phyloP scores from a whole-genome alignment of 2,113 vertebrate genomes.

The Aramus guarauna region DNA sequence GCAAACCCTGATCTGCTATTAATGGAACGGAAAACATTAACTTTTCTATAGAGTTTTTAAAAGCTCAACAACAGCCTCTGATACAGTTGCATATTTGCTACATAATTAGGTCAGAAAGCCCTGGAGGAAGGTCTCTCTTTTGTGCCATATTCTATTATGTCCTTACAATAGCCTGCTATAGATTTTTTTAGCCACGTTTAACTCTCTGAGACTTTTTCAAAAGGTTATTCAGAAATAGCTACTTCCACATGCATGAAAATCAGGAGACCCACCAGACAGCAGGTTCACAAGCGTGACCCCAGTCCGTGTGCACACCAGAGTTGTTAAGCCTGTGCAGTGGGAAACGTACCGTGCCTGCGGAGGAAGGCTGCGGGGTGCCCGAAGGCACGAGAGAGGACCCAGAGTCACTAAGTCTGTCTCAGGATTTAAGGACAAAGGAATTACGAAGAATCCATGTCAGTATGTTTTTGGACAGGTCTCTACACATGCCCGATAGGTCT shows the following conservation, averaged over 20 bases:
- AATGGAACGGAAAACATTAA: background rate
- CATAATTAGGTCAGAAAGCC: background rate
- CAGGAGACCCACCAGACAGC: background rate
- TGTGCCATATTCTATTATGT: background rate
- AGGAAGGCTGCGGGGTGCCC: background rate
- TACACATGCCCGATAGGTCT: background rate
- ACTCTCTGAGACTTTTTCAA: background rate
- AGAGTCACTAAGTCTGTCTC: background rate
- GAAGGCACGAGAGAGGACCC: background rate
- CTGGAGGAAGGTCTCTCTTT: background rate
- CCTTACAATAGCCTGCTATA: background rate
- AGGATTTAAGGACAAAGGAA: background rate
- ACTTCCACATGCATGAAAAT: background rate
- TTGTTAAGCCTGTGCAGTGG: too few relatives aligned
- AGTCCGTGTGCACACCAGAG: accelerated
- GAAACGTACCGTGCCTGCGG: accelerated
- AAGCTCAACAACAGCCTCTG: background rate
- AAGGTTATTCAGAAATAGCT: background rate
- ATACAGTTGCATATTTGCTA: background rate
- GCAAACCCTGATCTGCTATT: background rate
- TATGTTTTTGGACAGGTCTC: background rate
- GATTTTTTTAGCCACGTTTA: background rate
- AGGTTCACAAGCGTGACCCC: accelerated
- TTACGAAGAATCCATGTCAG: background rate
- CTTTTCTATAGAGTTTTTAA: background rate